These are phyloP conservation scores for Thaumatotibia leucotreta DNA, from an alignment of 1,140 invertebrate species.

Conservation along the genomic window DNA sequence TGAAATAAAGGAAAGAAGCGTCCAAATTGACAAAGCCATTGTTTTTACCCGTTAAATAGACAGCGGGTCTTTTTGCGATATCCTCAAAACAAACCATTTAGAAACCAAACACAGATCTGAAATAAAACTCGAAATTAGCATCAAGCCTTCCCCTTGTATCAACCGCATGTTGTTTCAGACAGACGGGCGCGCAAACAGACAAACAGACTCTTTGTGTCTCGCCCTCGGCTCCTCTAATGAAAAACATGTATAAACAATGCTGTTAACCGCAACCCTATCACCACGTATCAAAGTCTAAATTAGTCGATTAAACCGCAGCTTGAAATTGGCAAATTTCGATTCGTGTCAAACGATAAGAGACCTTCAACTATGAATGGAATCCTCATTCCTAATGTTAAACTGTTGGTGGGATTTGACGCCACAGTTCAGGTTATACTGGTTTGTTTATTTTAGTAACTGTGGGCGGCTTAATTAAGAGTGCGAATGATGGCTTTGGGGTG, in stretches of 20 bases:
- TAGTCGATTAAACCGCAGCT: not conserved
- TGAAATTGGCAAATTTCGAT: not conserved
- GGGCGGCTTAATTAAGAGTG: slow-evolving; percentile 65
- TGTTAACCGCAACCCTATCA: slow-evolving; percentile 15
- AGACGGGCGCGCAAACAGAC: slow-evolving; percentile 41
- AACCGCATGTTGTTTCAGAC: slow-evolving; percentile 60
- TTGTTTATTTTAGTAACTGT: slow-evolving; percentile 50
- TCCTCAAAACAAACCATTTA: not conserved
- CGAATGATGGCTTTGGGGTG: slow-evolving; percentile 54
- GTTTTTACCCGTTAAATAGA: not conserved
- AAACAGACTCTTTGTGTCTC: slow-evolving; percentile 49
- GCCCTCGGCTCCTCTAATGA: slow-evolving; percentile 56
- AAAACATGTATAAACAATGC: slow-evolving; percentile 23
- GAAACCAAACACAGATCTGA: slow-evolving; percentile 15
- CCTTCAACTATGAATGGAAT: slow-evolving; percentile 19
- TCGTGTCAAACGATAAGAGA: slow-evolving; percentile 26
- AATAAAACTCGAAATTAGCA: slow-evolving; percentile 39
- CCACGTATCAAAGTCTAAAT: slow-evolving; percentile 20
- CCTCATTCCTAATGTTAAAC: not conserved
- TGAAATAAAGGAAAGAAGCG: not conserved
- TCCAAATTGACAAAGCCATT: not conserved
- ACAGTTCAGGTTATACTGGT: slow-evolving; percentile 38
- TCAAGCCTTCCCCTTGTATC: slow-evolving; percentile 55
- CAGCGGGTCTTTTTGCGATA: not conserved
- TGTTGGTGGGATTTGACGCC: not conserved